These are phyloP conservation scores for Sorex maritimensis DNA, from an alignment of 2,797 vertebrate species.

Conservation along the genomic window DNA sequence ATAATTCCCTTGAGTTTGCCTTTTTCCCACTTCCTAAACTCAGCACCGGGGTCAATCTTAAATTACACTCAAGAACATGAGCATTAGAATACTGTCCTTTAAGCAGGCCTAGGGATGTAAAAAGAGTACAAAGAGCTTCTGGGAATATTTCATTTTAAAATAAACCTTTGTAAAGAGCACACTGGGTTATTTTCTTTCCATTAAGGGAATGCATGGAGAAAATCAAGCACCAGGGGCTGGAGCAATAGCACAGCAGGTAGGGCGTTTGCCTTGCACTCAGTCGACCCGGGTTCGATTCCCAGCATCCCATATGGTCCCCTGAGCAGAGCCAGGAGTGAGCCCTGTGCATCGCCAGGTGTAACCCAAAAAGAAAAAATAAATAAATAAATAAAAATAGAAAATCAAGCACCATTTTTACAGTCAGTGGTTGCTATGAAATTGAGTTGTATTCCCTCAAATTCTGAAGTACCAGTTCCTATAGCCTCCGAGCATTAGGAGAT, in stretches of 20 bases:
- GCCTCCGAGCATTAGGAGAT: background rate
- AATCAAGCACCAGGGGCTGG: no score
- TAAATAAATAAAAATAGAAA: no score
- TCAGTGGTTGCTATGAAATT: background rate
- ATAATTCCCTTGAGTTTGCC: background rate
- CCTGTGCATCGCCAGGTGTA: no score
- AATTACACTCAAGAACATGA: background rate
- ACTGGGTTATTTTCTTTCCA: background rate
- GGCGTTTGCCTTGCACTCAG: no score
- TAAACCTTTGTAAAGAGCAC: conserved; percentile 15
- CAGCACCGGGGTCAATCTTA: background rate
- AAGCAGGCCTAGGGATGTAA: background rate
- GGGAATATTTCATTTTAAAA: conserved; percentile 18
- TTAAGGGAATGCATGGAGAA: background rate
- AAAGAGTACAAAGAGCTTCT: background rate
- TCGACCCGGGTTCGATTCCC: no score
- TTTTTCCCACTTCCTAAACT: conserved; percentile 21
- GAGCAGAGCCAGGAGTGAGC: no score
- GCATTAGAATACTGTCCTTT: background rate
- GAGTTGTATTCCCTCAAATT: background rate
- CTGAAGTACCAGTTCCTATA: background rate
- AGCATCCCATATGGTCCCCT: no score
- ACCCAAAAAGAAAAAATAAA: no score
- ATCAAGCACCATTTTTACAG: no score
- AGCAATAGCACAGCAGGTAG: no score